These are phyloP conservation scores for Tylochromis polylepis DNA, from an alignment of 2,113 vertebrate genomes.

Conservation along the genomic window DNA sequence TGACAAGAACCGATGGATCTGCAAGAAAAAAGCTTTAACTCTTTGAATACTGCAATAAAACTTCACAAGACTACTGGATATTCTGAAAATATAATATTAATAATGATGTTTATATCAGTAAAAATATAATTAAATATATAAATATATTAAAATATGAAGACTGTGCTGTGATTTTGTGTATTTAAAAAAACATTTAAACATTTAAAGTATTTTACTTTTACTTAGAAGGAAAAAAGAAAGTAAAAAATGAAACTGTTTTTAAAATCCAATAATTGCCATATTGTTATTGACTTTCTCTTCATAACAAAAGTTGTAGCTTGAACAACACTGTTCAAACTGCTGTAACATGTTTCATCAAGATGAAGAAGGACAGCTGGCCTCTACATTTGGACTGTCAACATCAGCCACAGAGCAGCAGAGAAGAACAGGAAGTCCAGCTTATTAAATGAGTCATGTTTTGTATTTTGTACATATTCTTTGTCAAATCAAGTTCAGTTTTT, in stretches of 20 bases:
- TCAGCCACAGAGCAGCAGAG: background rate
- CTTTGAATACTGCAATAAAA: background rate
- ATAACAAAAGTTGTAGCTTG: background rate
- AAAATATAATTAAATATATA: background rate
- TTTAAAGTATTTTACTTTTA: too few species aligned
- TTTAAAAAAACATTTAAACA: background rate
- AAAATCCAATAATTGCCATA: background rate
- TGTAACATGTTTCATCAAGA: background rate
- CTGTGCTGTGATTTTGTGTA: background rate
- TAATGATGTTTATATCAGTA: background rate
- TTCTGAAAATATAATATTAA: background rate
- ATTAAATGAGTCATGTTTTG: background rate
- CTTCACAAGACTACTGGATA: rapidly evolving
- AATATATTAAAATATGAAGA: background rate
- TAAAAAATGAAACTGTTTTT: too few species aligned
- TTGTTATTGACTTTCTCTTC: background rate
- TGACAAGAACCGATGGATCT: too few species aligned
- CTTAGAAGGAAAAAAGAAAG: too few species aligned
- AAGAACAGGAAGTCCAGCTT: background rate
- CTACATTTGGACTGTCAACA: background rate
- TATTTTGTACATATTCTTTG: background rate
- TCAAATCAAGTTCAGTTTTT: background rate
- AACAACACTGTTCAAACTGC: background rate
- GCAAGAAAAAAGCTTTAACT: background rate
- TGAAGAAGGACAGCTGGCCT: background rate